Percentiles rank a stretch among this genome's conserved stretches.
Evolutionary conservation across 2,888 invertebrate genomes (phyloP).

Genomic region (Phymatocera aterrima): DNA sequence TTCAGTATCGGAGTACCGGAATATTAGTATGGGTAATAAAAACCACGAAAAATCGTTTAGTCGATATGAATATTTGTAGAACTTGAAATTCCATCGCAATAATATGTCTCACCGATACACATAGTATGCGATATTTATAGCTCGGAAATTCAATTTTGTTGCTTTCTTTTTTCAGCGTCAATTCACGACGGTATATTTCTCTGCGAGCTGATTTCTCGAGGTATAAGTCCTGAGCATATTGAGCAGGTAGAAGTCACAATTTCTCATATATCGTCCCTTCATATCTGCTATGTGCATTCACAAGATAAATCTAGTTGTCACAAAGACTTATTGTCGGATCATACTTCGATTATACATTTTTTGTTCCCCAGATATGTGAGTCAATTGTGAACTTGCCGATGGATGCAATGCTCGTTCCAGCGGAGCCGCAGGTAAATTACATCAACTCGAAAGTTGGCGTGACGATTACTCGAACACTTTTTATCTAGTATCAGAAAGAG

Average conservation of each 20-base stretch:
- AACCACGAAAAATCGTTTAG: not conserved
- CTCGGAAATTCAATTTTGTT: not conserved
- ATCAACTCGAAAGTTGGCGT: too few species aligned
- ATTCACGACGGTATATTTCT: not conserved
- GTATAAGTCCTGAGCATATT: too few species aligned
- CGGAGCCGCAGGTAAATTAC: too few species aligned
- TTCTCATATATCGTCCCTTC: not conserved
- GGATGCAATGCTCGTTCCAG: too few species aligned
- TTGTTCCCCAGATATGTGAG: too few species aligned
- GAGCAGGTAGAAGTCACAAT: not conserved
- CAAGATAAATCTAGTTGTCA: too few species aligned
- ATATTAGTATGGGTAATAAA: conserved; percentile 2
- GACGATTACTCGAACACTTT: too few species aligned
- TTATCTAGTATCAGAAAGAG: too few species aligned
- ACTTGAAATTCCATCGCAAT: conserved; percentile 12
- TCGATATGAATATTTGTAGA: conserved; percentile 11
- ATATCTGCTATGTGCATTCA: not conserved
- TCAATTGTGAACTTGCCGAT: too few species aligned
- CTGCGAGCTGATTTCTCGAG: not conserved
- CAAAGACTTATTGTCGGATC: too few species aligned
- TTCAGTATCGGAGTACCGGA: not conserved
- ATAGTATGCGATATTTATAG: not conserved
- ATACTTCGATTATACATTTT: too few species aligned
- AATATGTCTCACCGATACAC: not conserved
- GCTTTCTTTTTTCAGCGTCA: not conserved